A percentile compares a stretch with the other conserved stretches of the same genome.
Evolutionary conservation across 2,113 vertebrate genomes (phyloP).

Genomic region (Ahaetulla prasina): DNA sequence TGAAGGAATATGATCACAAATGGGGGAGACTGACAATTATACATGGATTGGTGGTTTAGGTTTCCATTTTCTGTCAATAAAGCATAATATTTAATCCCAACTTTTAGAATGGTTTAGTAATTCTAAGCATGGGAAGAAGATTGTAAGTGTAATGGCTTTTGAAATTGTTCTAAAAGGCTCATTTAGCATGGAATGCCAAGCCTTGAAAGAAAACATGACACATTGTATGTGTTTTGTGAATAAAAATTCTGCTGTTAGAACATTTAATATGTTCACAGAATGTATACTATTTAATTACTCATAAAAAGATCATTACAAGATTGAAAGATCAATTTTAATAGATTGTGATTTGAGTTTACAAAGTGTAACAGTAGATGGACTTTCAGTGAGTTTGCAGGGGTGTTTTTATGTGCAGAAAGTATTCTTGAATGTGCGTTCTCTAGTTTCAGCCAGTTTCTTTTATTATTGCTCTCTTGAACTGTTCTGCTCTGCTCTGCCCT

Average conservation of each 20-base stretch:
- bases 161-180: conserved; percentile 52
- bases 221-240: conserved; percentile 1
- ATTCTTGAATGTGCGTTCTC: neutral
- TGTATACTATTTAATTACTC: conserved; percentile 20
- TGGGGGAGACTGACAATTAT: conserved; percentile 45
- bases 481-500: neutral
- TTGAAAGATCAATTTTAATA: conserved; percentile 26
- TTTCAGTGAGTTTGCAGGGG: neutral
- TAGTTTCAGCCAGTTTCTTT: neutral
- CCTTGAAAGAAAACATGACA: conserved; percentile 26
- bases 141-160: conserved; percentile 54
- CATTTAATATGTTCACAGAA: conserved; percentile 17
- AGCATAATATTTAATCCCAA: conserved; percentile 63
- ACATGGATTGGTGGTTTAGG: conserved; percentile 45
- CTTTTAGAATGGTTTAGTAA: conserved; percentile 34
- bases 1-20: conserved; percentile 25
- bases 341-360: conserved; percentile 26
- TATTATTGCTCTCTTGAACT: neutral
- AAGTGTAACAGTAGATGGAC: conserved; percentile 23
- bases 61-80: conserved; percentile 61
- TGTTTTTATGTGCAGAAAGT: neutral
- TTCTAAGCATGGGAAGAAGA: conserved; percentile 47
- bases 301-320: conserved; percentile 27
- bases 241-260: conserved; percentile 25
- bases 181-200: conserved; percentile 34